Evolutionary conservation across 2,888 invertebrate genomes (phyloP), one percentile per base, ranked within the genome.

Genomic region (Hirtodrosophila alboralis): DNA sequence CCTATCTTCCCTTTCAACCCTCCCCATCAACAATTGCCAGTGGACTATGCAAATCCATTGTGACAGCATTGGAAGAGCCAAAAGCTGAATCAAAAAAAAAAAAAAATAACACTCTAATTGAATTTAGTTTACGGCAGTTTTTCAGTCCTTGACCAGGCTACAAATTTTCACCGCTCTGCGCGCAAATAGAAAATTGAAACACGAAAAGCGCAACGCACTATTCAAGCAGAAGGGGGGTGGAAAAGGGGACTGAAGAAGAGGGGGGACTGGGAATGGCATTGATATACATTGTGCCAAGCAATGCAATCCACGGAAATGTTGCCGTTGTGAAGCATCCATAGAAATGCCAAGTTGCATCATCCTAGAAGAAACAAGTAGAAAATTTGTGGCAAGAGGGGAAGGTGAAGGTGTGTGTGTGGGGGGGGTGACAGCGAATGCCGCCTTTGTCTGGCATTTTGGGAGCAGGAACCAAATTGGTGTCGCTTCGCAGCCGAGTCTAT

Each of bases 261-360:
- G 10, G 4, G 9, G 4, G 16, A 16, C 14, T 27, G 30, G 34
- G 26, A 13, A 7, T 37, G 59, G 53, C 52, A 37, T 66, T 61
- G 57, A 67, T 62, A 53, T 61, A 66, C 30, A 60, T 54, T 49
- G 64, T 80, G 77, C 59, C 40, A 58, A 41, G 66, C 61, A 62
- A 16, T 64, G 71, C 56, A 65, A 57, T 63, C 52, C 53, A 63
- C 53, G 56, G 53, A 60, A 75, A 45, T 48, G 57, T 30, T 58
- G 48, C 56, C 57, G 51, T 41, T 52, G 51, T 40, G 21, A 41
- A 28, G 84, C 77, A 84, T 56, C 84, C 84, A 84, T 84, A 84
- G 75, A 79, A 79, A 79, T 80, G 75, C 78, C 64, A 44, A 68
- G 59, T 80, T 80, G 74, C 77, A 84, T 79, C 76, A 84, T 73